phyloP scores from a whole-genome alignment of 2,888 invertebrate species.

The Oeneis ivallda region DNA sequence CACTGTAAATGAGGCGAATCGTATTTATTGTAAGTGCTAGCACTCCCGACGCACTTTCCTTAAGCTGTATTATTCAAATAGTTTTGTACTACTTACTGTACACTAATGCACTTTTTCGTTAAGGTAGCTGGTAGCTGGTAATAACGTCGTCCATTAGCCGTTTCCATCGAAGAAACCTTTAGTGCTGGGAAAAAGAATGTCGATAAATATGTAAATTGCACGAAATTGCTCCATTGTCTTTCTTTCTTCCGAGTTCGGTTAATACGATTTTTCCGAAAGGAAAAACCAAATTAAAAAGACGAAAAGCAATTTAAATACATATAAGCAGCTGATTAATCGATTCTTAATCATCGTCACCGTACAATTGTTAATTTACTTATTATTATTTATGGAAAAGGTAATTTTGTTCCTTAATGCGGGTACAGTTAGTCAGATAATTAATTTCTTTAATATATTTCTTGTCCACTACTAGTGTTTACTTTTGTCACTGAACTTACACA shows the following conservation, averaged over 20 bases:
- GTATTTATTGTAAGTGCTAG: conserved; percentile 69
- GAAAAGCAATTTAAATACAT: neutral
- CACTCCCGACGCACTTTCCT: conserved; percentile 72
- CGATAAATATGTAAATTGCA: conserved; percentile 44
- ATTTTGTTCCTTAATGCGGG: conserved; percentile 1
- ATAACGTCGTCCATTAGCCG: conserved; percentile 73
- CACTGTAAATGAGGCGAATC: conserved; percentile 70
- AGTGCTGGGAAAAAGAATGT: conserved; percentile 43
- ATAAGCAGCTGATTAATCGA: conserved; percentile 4
- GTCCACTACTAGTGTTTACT: neutral
- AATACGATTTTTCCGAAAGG: neutral
- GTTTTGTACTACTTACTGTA: conserved; percentile 73
- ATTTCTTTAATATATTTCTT: neutral
- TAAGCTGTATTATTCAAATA: conserved; percentile 76
- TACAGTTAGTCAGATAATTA: conserved; percentile 7
- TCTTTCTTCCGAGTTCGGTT: conserved; percentile 31
- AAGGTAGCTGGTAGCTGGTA: conserved; percentile 70
- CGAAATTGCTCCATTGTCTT: conserved; percentile 41
- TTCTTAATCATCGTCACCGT: conserved; percentile 15
- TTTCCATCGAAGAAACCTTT: conserved; percentile 60
- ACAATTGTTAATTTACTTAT: conserved; percentile 4
- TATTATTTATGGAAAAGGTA: neutral
- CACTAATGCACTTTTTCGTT: conserved; percentile 78
- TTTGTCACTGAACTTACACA: neutral
- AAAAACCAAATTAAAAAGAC: conserved; percentile 1